Percentiles rank a stretch among this genome's conserved stretches.
phyloP scores from a whole-genome alignment of 2,113 vertebrate genomes.

The Thryonomys swinderianus region DNA sequence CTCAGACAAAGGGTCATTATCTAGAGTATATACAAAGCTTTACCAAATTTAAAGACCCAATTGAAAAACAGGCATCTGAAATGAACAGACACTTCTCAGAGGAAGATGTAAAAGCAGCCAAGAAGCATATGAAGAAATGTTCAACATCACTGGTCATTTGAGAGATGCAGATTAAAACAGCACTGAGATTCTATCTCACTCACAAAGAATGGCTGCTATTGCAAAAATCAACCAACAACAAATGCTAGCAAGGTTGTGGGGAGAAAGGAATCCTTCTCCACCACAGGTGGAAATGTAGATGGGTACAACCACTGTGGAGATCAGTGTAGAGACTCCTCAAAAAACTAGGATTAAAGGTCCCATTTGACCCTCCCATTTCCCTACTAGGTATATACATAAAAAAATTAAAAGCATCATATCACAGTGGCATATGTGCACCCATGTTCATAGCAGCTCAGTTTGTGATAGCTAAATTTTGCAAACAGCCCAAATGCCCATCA shows the following conservation, averaged over 20 bases:
- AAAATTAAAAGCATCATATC: background rate
- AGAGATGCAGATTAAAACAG: background rate
- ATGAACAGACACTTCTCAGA: background rate
- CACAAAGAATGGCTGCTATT: background rate
- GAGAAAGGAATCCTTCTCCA: background rate
- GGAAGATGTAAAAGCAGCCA: background rate
- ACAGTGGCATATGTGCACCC: background rate
- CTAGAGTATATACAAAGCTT: background rate
- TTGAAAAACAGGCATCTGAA: background rate
- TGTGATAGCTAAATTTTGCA: background rate
- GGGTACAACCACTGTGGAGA: background rate
- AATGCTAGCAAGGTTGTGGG: background rate
- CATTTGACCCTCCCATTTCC: background rate
- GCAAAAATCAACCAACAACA: background rate
- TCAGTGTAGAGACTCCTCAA: background rate
- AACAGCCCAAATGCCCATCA: background rate
- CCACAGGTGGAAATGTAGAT: background rate
- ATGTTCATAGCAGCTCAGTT: background rate
- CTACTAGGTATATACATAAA: background rate
- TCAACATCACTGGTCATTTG: too few species aligned
- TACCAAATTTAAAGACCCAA: background rate
- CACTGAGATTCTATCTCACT: background rate
- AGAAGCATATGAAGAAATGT: background rate
- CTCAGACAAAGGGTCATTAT: background rate
- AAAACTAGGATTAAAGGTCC: background rate